Evolutionary conservation across 2,888 invertebrate species (phyloP).

Genomic region (Orthosia gothica): DNA sequence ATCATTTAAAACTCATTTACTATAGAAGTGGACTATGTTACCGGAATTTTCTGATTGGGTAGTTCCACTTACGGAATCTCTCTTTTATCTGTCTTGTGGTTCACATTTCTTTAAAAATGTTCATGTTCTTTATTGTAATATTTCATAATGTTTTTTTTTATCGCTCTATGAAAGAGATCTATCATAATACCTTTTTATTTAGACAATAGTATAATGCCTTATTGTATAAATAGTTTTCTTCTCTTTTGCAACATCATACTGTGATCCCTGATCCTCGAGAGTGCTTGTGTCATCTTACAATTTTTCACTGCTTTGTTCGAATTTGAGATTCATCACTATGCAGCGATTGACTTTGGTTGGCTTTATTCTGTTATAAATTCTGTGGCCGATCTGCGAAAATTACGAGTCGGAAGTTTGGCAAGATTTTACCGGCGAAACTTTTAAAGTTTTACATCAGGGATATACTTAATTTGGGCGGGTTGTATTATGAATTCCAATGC

Average conservation of each 20-base stretch:
- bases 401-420: not conserved
- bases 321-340: not conserved
- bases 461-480: not conserved
- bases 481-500: not conserved
- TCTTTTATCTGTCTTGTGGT: no score
- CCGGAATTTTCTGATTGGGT: slow-evolving; percentile 23
- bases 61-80: not conserved
- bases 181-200: not conserved
- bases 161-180: not conserved
- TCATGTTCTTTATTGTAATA: not conserved
- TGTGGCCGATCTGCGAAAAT: not conserved
- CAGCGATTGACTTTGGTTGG: not conserved
- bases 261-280: not conserved
- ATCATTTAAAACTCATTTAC: slow-evolving; percentile 54
- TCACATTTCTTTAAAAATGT: not conserved
- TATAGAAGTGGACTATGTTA: slow-evolving; percentile 8
- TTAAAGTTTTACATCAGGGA: not conserved
- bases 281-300: not conserved
- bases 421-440: not conserved
- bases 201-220: not conserved
- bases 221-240: no score
- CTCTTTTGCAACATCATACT: no score
- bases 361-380: not conserved
- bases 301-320: not conserved
- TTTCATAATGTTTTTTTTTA: slow-evolving; percentile 1